Evolutionary conservation across 2,797 vertebrate species (phyloP), one percentile per base, ranked within the genome.

Genomic region (Mareca strepera): DNA sequence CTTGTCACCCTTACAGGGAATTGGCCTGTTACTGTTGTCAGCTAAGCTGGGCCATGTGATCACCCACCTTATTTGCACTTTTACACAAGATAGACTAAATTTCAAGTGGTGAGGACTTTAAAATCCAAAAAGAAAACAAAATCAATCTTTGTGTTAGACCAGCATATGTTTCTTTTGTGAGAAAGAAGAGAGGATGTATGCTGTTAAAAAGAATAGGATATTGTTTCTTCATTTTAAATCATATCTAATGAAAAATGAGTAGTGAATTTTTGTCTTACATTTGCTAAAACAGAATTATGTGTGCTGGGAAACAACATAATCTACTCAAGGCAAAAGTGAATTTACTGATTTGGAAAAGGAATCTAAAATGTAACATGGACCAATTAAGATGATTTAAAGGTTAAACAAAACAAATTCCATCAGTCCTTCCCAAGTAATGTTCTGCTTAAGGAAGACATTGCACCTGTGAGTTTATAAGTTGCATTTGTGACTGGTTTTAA

Each of bases 31-130:
- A 4, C 12, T 55, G 25, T 28, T 5, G 7, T 8, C 17, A 12
- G 20, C 21, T 46, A 62, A 15, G 20, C 43, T 16, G 23, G 20
- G 12, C 14, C 11, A 33, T 21, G 43, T 20, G 23, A 20, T 53
- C n/a, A 4, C n/a, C 1, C n/a, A 7, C 37, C 1, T 0, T 21
- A 12, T 29, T 43, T 31, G 4, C 26, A 6, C 64, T 56, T 66
- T 21, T 78, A 12, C 23, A 9, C 5, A 3, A 56, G 9, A 55
- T 52, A 22, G 29, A 12, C n/a, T 73, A 11, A 35, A 35, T 60
- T 62, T 58, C 66, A 35, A 5, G 26, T 12, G 3, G 37, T 63
- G 37, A 63, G 28, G 33, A 69, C 52, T 69, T 69, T 69, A 39
- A 69, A 69, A 39, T 5, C 9, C 13, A 13, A 18, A 75, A 81